A percentile compares a stretch with the other conserved stretches of the same genome.
phyloP scores from a whole-genome alignment of 2,888 invertebrate species.

The Hypselothyrea guttata region DNA sequence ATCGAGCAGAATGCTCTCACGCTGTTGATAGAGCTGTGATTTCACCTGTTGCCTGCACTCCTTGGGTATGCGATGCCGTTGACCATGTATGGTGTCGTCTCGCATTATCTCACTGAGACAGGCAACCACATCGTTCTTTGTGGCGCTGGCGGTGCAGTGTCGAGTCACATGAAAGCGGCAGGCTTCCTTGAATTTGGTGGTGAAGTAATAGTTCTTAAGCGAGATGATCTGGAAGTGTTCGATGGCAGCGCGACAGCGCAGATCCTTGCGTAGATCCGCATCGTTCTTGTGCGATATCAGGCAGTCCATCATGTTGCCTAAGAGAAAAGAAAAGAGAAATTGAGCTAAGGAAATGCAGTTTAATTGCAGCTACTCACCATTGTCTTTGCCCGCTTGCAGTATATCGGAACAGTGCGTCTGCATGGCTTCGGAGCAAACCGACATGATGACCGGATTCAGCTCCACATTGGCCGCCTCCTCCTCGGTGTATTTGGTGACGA shows the following conservation, averaged over 20 bases:
- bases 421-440: conserved; percentile 91
- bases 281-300: conserved; percentile 95
- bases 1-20: conserved; percentile 94
- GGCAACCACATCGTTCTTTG: conserved; percentile 88
- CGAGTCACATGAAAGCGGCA: conserved; percentile 91
- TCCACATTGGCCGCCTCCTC: conserved; percentile 94
- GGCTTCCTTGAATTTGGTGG: conserved; percentile 96
- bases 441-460: conserved; percentile 93
- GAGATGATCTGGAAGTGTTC: conserved; percentile 98
- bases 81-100: conserved; percentile 91
- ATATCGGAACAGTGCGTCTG: conserved; percentile 89
- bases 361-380: conserved; percentile 81
- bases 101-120: conserved; percentile 91
- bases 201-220: conserved; percentile 95
- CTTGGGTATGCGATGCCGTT: conserved; percentile 91
- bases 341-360: neutral
- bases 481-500: conserved; percentile 93
- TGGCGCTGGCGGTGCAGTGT: conserved; percentile 87
- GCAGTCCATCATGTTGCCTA: conserved; percentile 95
- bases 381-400: conserved; percentile 87
- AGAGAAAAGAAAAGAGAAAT: neutral
- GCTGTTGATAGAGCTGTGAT: conserved; percentile 94
- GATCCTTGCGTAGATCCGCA: conserved; percentile 88
- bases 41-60: conserved; percentile 95
- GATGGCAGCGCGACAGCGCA: conserved; percentile 94